A percentile compares a stretch with the other conserved stretches of the same genome.
These are phyloP conservation scores for Acipenser ruthenus DNA, from an alignment of 2,797 vertebrate genomes.

Conservation along the genomic window DNA sequence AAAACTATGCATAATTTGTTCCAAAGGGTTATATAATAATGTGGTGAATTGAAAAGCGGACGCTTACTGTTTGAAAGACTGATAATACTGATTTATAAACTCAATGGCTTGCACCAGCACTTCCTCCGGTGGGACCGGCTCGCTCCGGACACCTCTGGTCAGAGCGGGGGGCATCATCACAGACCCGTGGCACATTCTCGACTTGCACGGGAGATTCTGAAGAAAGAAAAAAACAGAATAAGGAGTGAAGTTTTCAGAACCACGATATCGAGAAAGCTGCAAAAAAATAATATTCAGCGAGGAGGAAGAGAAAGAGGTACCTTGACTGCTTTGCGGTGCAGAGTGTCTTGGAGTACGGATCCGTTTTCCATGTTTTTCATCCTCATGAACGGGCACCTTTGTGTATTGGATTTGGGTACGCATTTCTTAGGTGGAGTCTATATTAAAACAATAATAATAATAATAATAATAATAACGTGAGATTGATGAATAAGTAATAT, in stretches of 20 bases:
- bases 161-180: slow-evolving; percentile 61
- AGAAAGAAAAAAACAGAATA: slow-evolving; percentile 12
- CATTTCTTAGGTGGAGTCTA: not conserved
- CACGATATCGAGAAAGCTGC: not conserved
- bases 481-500: no score
- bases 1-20: no score
- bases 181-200: slow-evolving; percentile 58
- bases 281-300: not conserved
- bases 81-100: slow-evolving; percentile 72
- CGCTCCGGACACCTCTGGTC: slow-evolving; percentile 41
- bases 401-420: not conserved
- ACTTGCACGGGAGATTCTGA: slow-evolving; percentile 56
- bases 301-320: slow-evolving; percentile 36
- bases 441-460: not conserved
- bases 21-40: no score
- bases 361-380: slow-evolving; percentile 62
- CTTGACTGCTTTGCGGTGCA: slow-evolving; percentile 60
- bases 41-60: not conserved
- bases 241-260: not conserved
- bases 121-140: slow-evolving; percentile 37
- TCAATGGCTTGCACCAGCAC: slow-evolving; percentile 67
- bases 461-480: no score
- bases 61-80: slow-evolving; percentile 69
- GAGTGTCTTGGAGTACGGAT: slow-evolving; percentile 55
- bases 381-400: slow-evolving; percentile 34